These are phyloP conservation scores for Cosmopolites sordidus DNA, from an alignment of 2,888 invertebrate genomes.

Conservation along the genomic window DNA sequence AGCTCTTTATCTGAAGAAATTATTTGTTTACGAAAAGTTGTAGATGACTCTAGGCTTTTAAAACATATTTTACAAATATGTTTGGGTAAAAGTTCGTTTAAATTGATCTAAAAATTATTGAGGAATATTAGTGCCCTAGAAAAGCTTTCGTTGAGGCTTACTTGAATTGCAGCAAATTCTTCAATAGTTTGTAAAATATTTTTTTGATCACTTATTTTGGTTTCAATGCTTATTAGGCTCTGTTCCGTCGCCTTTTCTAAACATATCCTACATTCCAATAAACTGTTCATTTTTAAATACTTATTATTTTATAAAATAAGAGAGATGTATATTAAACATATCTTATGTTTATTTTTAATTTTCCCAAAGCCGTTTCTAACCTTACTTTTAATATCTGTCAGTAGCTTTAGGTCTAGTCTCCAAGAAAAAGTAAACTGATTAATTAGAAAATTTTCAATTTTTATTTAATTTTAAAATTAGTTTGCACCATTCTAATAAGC, in stretches of 20 bases:
- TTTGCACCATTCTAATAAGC: too few species aligned
- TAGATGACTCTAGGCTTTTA: slow-evolving; percentile 6
- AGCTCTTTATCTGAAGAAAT: slow-evolving; percentile 17
- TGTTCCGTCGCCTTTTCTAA: slow-evolving; percentile 6
- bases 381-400: too few species aligned
- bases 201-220: slow-evolving; percentile 11
- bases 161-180: slow-evolving; percentile 23
- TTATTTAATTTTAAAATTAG: too few species aligned
- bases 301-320: not conserved
- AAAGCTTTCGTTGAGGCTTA: slow-evolving; percentile 4
- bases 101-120: slow-evolving; percentile 10
- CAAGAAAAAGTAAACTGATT: too few species aligned
- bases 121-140: not conserved
- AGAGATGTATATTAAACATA: too few species aligned
- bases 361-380: too few species aligned
- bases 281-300: slow-evolving; percentile 3
- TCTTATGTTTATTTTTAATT: too few species aligned
- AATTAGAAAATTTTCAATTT: too few species aligned
- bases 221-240: slow-evolving; percentile 14
- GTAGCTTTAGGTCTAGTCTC: too few species aligned
- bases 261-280: slow-evolving; percentile 21
- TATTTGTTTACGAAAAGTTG: slow-evolving; percentile 14
- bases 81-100: slow-evolving; percentile 16
- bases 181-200: slow-evolving; percentile 19
- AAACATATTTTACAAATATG: slow-evolving; percentile 19